Evolutionary conservation across 1,140 invertebrate species (phyloP).

Genomic region (Hyles vespertilio): DNA sequence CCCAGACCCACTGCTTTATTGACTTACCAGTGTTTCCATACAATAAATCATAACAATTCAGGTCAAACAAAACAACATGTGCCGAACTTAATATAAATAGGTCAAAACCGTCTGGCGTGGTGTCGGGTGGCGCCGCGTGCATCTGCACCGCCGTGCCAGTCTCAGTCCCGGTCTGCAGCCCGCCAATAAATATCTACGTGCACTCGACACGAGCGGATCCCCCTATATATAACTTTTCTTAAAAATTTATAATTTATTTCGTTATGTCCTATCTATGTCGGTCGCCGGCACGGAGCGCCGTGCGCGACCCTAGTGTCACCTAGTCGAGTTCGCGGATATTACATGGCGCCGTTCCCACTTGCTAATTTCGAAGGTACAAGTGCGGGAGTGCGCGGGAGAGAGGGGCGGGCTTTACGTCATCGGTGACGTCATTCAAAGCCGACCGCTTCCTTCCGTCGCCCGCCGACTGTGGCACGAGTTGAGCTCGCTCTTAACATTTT

Average conservation of each 20-base stretch:
- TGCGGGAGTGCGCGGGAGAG: no score
- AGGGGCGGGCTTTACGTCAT: neutral
- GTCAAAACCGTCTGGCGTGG: conserved; percentile 59
- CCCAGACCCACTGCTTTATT: conserved; percentile 74
- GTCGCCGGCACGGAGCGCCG: conserved; percentile 5
- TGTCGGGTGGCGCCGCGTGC: conserved; percentile 40
- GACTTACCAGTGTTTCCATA: conserved; percentile 71
- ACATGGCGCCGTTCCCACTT: conserved; percentile 6
- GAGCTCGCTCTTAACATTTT: no score
- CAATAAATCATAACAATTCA: conserved; percentile 75
- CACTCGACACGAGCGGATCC: conserved; percentile 39
- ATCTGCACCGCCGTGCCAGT: conserved; percentile 43
- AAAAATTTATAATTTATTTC: conserved; percentile 66
- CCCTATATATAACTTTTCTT: conserved; percentile 60
- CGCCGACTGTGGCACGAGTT: neutral
- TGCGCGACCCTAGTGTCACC: conserved; percentile 8
- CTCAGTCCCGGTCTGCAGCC: conserved; percentile 20
- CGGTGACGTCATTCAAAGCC: conserved; percentile 8
- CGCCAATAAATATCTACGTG: conserved; percentile 70
- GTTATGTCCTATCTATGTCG: conserved; percentile 67
- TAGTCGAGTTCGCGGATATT: conserved; percentile 8
- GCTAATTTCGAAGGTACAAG: conserved; percentile 10
- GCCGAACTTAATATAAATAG: conserved; percentile 70
- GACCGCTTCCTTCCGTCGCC: neutral
- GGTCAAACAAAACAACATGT: conserved; percentile 74